Percentiles rank a stretch among this genome's conserved stretches.
phyloP scores from a whole-genome alignment of 30 jellyfish, hydroid and myxozoan species.

The Rhopilema esculentum region DNA sequence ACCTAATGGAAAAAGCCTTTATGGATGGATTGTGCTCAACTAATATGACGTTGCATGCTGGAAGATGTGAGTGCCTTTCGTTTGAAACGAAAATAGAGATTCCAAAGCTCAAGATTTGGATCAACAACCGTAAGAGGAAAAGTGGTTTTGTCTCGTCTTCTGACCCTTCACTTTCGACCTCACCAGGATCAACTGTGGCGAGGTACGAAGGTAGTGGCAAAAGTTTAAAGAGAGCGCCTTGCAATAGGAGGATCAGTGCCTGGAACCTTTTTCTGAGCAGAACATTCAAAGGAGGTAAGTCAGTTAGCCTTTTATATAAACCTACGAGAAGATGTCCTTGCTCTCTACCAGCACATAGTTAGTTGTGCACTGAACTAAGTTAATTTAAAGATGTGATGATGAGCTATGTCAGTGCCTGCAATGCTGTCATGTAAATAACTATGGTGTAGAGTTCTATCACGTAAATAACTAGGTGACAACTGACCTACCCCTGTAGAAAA shows the following conservation, averaged over 20 bases:
- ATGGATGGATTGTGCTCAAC: background rate
- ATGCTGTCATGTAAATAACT: background rate
- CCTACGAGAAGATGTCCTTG: background rate
- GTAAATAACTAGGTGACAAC: no score
- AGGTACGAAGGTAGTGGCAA: constrained; percentile 14
- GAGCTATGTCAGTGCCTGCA: background rate
- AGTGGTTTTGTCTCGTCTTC: constrained; percentile 5
- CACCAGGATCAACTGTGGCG: background rate
- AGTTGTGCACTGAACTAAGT: background rate
- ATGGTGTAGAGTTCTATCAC: background rate
- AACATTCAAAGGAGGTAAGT: constrained; percentile 22
- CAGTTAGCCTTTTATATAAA: background rate
- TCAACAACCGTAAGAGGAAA: constrained; percentile 14
- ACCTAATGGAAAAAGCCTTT: background rate
- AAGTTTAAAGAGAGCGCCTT: constrained; percentile 16
- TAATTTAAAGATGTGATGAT: background rate
- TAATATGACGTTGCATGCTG: background rate
- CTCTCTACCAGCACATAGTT: background rate
- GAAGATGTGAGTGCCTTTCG: constrained; percentile 2
- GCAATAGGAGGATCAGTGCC: constrained; percentile 23
- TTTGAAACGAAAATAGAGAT: constrained; percentile 6
- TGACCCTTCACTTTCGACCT: constrained; percentile 19
- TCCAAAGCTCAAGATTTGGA: background rate
- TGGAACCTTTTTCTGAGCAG: constrained; percentile 22
- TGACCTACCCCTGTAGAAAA: background rate